Conservation (phyloP, 2,888 invertebrate genomes). For the Acleris laterana region DNA sequence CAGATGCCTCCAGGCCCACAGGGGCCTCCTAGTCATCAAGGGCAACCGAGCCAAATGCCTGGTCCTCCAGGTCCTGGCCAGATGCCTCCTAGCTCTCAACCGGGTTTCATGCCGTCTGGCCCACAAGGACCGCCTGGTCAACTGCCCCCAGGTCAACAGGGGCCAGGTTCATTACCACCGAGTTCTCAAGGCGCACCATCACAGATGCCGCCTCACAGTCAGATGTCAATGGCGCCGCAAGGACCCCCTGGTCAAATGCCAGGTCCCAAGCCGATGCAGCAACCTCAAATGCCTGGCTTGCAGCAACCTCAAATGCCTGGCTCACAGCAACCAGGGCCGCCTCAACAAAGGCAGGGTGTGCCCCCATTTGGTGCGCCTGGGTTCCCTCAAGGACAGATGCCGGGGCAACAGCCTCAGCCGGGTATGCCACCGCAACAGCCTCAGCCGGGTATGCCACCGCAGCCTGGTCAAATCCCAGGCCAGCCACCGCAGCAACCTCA, state of each 20-base stretch:
- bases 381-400: constrained; percentile 29
- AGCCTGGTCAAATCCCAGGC: constrained; percentile 48
- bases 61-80: constrained; percentile 53
- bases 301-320: constrained; percentile 41
- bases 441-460: constrained; percentile 47
- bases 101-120: constrained; percentile 41
- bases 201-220: constrained; percentile 47
- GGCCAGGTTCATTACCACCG: constrained; percentile 47
- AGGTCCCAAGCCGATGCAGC: constrained; percentile 38
- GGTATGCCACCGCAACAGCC: constrained; percentile 45
- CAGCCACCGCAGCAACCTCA: constrained; percentile 50
- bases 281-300: constrained; percentile 39
- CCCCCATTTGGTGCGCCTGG: constrained; percentile 34
- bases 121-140: constrained; percentile 44
- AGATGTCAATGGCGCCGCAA: constrained; percentile 26
- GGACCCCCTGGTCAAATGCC: constrained; percentile 43
- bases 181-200: constrained; percentile 50
- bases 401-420: constrained; percentile 39
- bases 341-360: constrained; percentile 40
- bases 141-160: constrained; percentile 40
- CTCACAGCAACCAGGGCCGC: constrained; percentile 43
- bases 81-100: constrained; percentile 43
- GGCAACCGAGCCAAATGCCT: constrained; percentile 51
- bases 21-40: constrained; percentile 45
- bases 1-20: constrained; percentile 48